Base-by-base conservation (phyloP, 2,797 vertebrate genomes). In the Pempheris klunzingeri region DNA sequence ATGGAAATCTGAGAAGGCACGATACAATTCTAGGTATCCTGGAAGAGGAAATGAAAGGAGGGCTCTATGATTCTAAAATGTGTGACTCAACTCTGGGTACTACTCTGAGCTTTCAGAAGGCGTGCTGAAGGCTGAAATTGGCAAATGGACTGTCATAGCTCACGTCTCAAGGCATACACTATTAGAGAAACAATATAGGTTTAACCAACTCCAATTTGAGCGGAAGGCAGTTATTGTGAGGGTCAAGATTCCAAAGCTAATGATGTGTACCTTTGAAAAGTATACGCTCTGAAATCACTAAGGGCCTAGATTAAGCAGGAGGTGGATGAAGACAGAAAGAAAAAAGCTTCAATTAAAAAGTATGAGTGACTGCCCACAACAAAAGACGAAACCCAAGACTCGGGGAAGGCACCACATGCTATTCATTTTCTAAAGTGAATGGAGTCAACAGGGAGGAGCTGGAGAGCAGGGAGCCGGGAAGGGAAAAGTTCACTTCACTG, bases 381-480 rank as follows among this genome's bases (percentile, higher is more conserved):
- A 93, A 93, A 93, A 91, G 90, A 82, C 3, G 88, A 92, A 93
- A 93, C 88, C 78, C 63, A 92, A 90, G 84, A 88, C 81, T 72
- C 47, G 69, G 80, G 72, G 87, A 92, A 83, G 86, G 83, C 88
- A 86, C 74, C 92, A 90, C 89, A 93, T 92, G 92, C 81, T 89
- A 91, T 91, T 93, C 71, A 92, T 93, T 93, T 91, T 82, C 77
- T 82, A 69, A 88, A 89, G 87, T 89, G 87, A 90, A 86, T 74
- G 65, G 81, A 92, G 84, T 87, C 78, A 85, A 82, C 88, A 64
- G 87, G 74, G 84, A 91, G 88, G 87, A 90, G 84, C 72, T 77
- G 69, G 34, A 76, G 73, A 85, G 71, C 80, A 71, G 67, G 74
- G 62, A 86, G 83, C 62, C 52, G 41, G 77, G 78, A 44, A 88